Evolutionary conservation across 2,888 invertebrate genomes (phyloP).

Genomic region (Thereva unica): DNA sequence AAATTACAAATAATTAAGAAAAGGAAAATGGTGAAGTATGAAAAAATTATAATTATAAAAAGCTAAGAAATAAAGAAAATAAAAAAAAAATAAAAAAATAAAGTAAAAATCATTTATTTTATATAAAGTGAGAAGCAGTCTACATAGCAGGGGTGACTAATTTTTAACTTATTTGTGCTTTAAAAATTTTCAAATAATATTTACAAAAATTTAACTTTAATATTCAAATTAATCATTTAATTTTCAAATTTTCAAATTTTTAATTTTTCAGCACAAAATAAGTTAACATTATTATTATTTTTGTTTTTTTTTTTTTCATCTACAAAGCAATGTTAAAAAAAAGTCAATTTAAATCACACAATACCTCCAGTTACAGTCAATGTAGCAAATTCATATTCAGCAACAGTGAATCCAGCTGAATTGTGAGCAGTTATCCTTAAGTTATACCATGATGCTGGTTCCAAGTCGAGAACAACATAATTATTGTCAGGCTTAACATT

Average conservation of each 20-base stretch:
- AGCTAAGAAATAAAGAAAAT: background rate
- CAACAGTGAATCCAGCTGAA: constrained; percentile 93
- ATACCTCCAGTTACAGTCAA: constrained; percentile 92
- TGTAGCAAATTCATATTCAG: constrained; percentile 94
- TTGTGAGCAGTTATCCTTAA: constrained; percentile 91
- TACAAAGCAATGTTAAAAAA: no score
- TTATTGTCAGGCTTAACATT: constrained; percentile 90
- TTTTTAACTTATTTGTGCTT: constrained; percentile 14
- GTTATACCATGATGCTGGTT: constrained; percentile 93
- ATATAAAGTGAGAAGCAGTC: constrained; percentile 14
- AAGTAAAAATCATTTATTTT: background rate
- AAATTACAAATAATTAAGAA: constrained; percentile 3
- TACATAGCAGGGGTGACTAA: constrained; percentile 24
- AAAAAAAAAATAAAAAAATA: constrained; percentile 13
- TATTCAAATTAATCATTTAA: background rate
- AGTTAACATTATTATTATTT: no score
- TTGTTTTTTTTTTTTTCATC: no score
- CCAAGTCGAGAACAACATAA: constrained; percentile 87
- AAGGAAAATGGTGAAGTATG: constrained; percentile 19
- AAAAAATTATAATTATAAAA: constrained; percentile 4
- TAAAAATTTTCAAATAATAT: background rate
- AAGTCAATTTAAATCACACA: background rate
- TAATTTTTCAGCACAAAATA: constrained; percentile 9
- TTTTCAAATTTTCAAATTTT: background rate
- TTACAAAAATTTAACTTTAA: background rate